These are phyloP conservation scores for Mesochorus sp. DNA, from an alignment of 2,888 invertebrate species.

Conservation along the genomic window DNA sequence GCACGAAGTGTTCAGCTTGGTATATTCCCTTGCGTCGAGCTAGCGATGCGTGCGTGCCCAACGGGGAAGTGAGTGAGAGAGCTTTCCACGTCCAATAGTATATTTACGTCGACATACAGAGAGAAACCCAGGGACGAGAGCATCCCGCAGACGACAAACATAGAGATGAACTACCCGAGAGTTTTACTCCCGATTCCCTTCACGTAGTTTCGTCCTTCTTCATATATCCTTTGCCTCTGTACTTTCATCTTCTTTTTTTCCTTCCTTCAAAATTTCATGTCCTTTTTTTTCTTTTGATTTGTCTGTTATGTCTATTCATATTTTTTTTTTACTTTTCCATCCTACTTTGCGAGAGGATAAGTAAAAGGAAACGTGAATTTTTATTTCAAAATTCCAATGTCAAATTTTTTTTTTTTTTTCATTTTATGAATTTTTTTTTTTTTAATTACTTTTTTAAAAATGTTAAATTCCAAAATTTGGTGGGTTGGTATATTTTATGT, in stretches of 20 bases:
- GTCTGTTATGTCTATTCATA: too few species aligned
- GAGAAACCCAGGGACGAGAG: neutral
- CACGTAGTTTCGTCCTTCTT: conserved; percentile 42
- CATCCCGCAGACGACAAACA: conserved; percentile 49
- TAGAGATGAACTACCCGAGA: conserved; percentile 55
- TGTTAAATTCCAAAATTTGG: too few species aligned
- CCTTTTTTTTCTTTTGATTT: too few species aligned
- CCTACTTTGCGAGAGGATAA: too few species aligned
- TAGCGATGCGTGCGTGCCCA: conserved; percentile 33
- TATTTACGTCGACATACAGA: conserved; percentile 50
- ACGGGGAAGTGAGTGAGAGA: conserved; percentile 44
- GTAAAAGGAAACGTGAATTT: too few species aligned
- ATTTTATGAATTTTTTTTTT: too few species aligned
- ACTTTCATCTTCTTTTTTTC: conserved; percentile 1
- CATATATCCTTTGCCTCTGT: conserved; percentile 55
- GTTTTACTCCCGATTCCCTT: conserved; percentile 18
- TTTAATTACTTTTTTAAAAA: too few species aligned
- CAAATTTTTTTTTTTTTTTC: too few species aligned
- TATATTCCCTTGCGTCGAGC: conserved; percentile 37
- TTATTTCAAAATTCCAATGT: too few species aligned
- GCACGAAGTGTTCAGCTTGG: conserved; percentile 25
- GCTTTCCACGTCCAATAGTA: conserved; percentile 51
- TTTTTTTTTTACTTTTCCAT: too few species aligned
- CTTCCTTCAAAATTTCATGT: neutral
- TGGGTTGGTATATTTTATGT: too few species aligned